Percentiles rank a stretch among this genome's conserved stretches.
Conservation (phyloP, 2,113 vertebrate species). For the Stigmatopora argus region DNA sequence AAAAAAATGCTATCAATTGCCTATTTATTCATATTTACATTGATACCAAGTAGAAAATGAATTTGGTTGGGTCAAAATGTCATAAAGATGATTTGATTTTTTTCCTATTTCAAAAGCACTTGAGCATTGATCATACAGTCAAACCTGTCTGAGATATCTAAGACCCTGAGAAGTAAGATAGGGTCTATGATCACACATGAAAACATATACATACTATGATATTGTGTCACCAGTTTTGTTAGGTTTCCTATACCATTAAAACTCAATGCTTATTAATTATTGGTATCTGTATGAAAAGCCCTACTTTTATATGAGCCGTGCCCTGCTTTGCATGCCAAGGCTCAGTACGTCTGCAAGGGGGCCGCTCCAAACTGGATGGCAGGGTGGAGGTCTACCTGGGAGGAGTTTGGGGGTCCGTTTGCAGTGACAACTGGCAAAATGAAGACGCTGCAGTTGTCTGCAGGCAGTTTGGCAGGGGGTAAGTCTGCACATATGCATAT, state of each 20-base stretch:
- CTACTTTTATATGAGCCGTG: not conserved
- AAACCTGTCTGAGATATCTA: not conserved
- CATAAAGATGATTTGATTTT: not conserved
- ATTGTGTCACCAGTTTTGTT: not conserved
- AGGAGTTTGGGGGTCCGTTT: slow-evolving; percentile 80
- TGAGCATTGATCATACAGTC: not conserved
- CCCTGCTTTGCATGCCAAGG: slow-evolving; percentile 54
- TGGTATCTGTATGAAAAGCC: not conserved
- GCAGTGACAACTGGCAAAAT: slow-evolving; percentile 76
- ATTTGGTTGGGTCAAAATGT: not conserved
- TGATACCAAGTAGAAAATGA: not conserved
- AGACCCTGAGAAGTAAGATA: not conserved
- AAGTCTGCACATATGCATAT: slow-evolving; percentile 46
- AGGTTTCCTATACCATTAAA: not conserved
- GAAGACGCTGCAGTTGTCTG: slow-evolving; percentile 78
- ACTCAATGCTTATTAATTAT: not conserved
- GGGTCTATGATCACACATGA: not conserved
- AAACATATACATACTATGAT: not conserved
- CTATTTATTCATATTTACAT: not conserved
- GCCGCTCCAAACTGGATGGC: slow-evolving; percentile 79
- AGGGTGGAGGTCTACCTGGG: slow-evolving; percentile 79
- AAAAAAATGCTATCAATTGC: not conserved
- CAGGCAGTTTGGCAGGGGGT: slow-evolving; percentile 82
- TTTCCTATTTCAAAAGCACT: not conserved
- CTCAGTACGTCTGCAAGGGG: slow-evolving; percentile 76